Percentiles rank a stretch among this genome's conserved stretches.
Conservation (phyloP, 2,888 invertebrate species). For the Lathronympha strigana region DNA sequence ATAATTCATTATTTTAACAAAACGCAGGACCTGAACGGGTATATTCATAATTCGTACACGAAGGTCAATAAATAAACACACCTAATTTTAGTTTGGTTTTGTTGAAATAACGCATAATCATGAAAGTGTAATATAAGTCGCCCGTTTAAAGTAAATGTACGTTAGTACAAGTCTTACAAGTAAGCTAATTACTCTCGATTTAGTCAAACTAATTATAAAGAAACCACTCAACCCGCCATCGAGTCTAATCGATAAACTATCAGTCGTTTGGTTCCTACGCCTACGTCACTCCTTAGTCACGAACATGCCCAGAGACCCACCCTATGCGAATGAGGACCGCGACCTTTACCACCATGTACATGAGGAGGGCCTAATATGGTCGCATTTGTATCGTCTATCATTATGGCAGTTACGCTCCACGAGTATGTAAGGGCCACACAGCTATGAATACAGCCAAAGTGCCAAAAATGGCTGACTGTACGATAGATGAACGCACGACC, state of each 20-base stretch:
- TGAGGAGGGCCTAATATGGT: too few relatives aligned
- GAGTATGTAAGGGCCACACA: too few relatives aligned
- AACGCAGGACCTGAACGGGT: background rate
- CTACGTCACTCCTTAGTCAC: conserved; percentile 15
- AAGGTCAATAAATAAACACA: conserved; percentile 11
- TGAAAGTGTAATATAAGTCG: conserved; percentile 8
- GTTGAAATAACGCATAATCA: conserved; percentile 11
- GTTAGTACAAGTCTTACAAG: conserved; percentile 32
- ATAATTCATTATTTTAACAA: conserved; percentile 14
- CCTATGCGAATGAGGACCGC: conserved; percentile 9
- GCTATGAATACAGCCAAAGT: too few relatives aligned
- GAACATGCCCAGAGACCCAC: background rate
- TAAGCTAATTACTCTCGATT: conserved; percentile 31
- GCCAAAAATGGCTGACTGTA: too few relatives aligned
- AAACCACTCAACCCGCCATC: conserved; percentile 28
- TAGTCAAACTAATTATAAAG: conserved; percentile 30
- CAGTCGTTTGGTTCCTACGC: conserved; percentile 36
- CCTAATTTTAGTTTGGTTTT: background rate
- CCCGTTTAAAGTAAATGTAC: conserved; percentile 26
- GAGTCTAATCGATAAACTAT: conserved; percentile 28
- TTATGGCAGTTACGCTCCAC: too few relatives aligned
- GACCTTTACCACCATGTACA: background rate
- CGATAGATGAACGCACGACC: too few relatives aligned
- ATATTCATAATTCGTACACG: background rate
- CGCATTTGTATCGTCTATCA: too few relatives aligned